Percentiles rank a stretch among this genome's conserved stretches.
These are phyloP conservation scores for Aramus guarauna DNA, from an alignment of 2,113 vertebrate species.

Conservation along the genomic window DNA sequence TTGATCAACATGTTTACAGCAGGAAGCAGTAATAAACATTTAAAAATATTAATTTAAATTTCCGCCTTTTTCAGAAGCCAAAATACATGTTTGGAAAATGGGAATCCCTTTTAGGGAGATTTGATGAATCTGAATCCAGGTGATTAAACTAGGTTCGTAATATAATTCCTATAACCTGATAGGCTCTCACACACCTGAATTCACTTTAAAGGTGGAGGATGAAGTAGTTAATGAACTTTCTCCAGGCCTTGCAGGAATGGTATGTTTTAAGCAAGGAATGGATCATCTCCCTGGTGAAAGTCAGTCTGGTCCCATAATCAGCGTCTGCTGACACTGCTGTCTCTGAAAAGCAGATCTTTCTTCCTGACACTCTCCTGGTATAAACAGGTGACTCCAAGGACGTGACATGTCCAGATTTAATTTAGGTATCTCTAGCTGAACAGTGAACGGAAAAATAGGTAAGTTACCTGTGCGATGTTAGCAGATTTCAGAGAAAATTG, in stretches of 20 bases:
- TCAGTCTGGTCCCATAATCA: background rate
- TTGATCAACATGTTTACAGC: accelerated
- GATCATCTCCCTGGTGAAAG: background rate
- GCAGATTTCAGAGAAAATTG: background rate
- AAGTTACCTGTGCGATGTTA: background rate
- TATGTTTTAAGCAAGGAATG: background rate
- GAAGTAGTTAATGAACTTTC: background rate
- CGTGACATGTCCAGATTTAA: background rate
- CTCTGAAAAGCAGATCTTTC: background rate
- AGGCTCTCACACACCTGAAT: background rate
- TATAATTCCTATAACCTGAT: background rate
- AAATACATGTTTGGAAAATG: background rate
- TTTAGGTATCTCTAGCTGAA: background rate
- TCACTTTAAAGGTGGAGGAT: background rate
- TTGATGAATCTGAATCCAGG: background rate
- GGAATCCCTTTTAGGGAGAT: background rate
- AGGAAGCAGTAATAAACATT: background rate
- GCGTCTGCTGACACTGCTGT: background rate
- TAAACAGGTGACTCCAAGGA: background rate
- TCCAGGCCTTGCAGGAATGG: background rate
- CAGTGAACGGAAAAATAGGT: conserved; percentile 2
- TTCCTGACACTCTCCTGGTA: background rate
- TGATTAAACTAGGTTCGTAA: background rate
- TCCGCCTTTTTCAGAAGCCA: background rate
- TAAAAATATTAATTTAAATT: background rate